A percentile compares a stretch with the other conserved stretches of the same genome.
These are phyloP conservation scores for Condylura cristata DNA, from an alignment of 2,113 vertebrate species.

Conservation along the genomic window DNA sequence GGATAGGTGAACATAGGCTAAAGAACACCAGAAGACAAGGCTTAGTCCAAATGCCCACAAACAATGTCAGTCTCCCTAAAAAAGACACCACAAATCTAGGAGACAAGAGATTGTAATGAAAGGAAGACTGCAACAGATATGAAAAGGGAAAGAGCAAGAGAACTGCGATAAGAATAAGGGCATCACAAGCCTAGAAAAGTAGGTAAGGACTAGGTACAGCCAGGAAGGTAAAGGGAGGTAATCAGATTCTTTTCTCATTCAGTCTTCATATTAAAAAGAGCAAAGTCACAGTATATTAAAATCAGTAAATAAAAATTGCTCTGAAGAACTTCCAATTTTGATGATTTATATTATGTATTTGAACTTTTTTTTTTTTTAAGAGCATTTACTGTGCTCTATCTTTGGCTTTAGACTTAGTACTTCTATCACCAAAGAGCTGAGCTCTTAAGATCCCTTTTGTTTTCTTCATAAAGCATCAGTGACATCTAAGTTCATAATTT, in stretches of 20 bases:
- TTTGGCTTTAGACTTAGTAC: neutral
- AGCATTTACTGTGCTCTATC: neutral
- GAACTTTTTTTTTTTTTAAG: neutral
- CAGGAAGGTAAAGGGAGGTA: neutral
- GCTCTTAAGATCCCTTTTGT: neutral
- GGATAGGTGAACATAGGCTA: neutral
- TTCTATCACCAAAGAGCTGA: neutral
- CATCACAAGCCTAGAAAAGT: neutral
- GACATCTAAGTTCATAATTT: neutral
- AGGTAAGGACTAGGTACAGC: neutral
- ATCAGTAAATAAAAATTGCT: neutral
- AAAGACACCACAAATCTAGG: neutral
- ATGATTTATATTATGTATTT: neutral
- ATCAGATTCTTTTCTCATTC: neutral
- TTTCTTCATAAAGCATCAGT: conserved; percentile 29
- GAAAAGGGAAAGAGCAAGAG: neutral
- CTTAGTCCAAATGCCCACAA: neutral
- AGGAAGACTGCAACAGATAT: neutral
- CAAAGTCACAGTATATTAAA: neutral
- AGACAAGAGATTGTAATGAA: neutral
- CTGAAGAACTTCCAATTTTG: neutral
- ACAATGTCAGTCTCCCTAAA: neutral
- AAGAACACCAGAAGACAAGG: neutral
- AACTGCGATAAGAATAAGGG: neutral
- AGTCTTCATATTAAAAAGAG: neutral